These are phyloP conservation scores for Enteromius unitaeniatus DNA, from an alignment of 2,797 vertebrate genomes.

Conservation along the genomic window DNA sequence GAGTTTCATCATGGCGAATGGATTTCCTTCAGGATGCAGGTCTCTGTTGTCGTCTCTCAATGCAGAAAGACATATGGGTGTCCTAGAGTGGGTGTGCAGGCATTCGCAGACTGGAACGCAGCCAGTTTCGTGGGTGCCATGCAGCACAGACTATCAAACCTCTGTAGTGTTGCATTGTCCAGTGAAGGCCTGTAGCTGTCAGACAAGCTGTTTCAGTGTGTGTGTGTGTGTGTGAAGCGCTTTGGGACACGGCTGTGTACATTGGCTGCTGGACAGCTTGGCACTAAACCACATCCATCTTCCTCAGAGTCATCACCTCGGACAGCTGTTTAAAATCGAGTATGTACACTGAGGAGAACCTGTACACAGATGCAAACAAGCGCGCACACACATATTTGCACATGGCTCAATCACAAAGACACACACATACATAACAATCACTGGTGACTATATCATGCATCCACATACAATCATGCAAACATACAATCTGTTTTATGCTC, in stretches of 20 bases:
- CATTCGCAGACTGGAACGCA: constrained; percentile 35
- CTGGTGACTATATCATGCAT: background rate
- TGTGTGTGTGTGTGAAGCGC: constrained; percentile 33
- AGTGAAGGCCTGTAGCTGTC: constrained; percentile 44
- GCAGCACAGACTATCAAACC: constrained; percentile 40
- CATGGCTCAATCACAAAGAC: constrained; percentile 21
- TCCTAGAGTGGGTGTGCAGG: constrained; percentile 6
- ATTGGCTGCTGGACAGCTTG: constrained; percentile 62
- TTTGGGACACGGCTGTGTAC: constrained; percentile 56
- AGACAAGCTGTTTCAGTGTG: constrained; percentile 30
- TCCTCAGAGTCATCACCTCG: constrained; percentile 74
- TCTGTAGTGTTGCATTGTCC: constrained; percentile 50
- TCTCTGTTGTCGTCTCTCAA: constrained; percentile 15
- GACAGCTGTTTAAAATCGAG: constrained; percentile 76
- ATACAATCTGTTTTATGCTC: background rate
- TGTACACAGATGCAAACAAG: constrained; percentile 23
- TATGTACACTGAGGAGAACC: constrained; percentile 62
- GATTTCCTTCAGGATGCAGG: constrained; percentile 27
- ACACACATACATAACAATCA: background rate
- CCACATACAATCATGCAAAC: constrained; percentile 13
- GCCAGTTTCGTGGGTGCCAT: constrained; percentile 32
- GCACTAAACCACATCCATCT: constrained; percentile 76
- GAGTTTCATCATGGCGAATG: constrained; percentile 27
- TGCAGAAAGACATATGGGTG: constrained; percentile 29
- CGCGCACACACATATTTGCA: constrained; percentile 14